Base-by-base conservation (phyloP, 2,888 invertebrate species). In the Entomobrya multifasciata region DNA sequence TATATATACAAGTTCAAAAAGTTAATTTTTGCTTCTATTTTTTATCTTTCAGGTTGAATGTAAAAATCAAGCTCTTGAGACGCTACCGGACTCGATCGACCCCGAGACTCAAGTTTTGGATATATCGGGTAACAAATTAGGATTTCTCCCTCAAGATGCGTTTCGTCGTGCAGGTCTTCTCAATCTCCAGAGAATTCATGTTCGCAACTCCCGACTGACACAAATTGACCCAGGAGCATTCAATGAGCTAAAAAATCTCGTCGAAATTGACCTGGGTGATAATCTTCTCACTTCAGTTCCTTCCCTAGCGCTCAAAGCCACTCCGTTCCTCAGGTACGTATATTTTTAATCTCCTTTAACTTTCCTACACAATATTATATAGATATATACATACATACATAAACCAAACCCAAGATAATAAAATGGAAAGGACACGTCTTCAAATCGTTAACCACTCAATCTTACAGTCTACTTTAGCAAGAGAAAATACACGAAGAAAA, bases 21-120 rank as follows among this genome's bases (percentile, higher is more conserved):
- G 11, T 25, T 25, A 8, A 25, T 22, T 62, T 49, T 22, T 83
- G 8, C 22, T 47, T 57, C 49, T 49, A 15, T 49, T n/a, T n/a
- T 72, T 74, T 65, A 10, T 74, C 49, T 70, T 47, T 91, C 88
- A 92, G 86, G 92, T 97, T 88, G 97, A 97, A 93, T 98, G 98
- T 93, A 95, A 95, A 92, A 95, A 96, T 93, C 95, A 96, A 87
- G 95, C 95, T 87, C 94, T 98, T 90, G 96, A 96, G 92, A 95
- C 95, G 82, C 95, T 98, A 90, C 98, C 98, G 67, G 95, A 96
- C 91, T 95, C 95, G 92, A 95, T 97, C 90, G 97, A 97, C 93
- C 95, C 96, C 57, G 96, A 96, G 91, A 97, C 97, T 47, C 98
- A 98, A 94, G 97, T 98, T 91, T 94, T 98, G 92, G 97, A 97